Evolutionary conservation across 2,113 vertebrate genomes (phyloP).

Genomic region (Fulica atra): DNA sequence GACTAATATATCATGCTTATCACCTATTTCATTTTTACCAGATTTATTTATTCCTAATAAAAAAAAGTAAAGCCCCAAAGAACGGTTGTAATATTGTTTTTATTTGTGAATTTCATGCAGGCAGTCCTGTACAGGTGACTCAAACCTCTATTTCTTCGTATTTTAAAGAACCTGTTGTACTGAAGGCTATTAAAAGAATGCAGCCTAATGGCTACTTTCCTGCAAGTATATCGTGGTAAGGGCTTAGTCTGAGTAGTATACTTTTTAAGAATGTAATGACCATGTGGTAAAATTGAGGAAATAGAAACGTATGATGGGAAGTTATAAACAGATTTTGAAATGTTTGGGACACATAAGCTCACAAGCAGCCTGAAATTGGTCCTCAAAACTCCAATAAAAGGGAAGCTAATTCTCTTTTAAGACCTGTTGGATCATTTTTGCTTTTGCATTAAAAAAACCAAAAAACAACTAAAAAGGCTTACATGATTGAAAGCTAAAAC

Average conservation of each 20-base stretch:
- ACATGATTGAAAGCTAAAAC: background rate
- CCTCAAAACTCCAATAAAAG: background rate
- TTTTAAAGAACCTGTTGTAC: background rate
- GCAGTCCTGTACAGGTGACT: background rate
- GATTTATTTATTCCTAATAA: slow-evolving; percentile 63
- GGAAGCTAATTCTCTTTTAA: background rate
- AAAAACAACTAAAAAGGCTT: background rate
- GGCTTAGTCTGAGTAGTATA: background rate
- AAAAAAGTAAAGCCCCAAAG: background rate
- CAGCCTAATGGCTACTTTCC: background rate
- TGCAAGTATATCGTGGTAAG: background rate
- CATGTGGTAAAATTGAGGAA: background rate
- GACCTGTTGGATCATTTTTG: background rate
- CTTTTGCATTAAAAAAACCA: background rate
- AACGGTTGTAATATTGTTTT: background rate
- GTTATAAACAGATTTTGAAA: background rate
- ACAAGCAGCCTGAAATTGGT: background rate
- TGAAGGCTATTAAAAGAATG: background rate
- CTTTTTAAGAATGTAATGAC: background rate
- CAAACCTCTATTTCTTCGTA: background rate
- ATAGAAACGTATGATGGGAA: background rate
- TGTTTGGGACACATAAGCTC: background rate
- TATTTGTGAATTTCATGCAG: slow-evolving; percentile 6
- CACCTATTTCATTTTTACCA: slow-evolving; percentile 4
- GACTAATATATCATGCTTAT: background rate